phyloP scores from a whole-genome alignment of 2,888 invertebrate species.

The Blastobasis lacticolella region DNA sequence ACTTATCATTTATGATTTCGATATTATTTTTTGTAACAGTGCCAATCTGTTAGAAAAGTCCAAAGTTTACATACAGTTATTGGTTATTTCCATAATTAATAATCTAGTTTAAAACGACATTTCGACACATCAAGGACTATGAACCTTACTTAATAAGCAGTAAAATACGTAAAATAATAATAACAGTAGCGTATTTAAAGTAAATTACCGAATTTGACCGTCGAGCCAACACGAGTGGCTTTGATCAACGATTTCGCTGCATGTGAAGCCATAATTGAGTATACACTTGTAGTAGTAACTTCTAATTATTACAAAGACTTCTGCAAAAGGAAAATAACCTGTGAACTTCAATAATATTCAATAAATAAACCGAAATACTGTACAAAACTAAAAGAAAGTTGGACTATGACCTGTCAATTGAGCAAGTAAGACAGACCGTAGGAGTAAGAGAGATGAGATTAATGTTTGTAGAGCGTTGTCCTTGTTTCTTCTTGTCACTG shows the following conservation, averaged over 20 bases:
- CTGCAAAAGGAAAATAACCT: conserved; percentile 26
- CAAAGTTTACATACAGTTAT: conserved; percentile 13
- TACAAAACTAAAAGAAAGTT: conserved; percentile 35
- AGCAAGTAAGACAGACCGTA: no score
- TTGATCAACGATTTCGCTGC: conserved; percentile 59
- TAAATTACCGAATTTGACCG: conserved; percentile 56
- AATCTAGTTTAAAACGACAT: background rate
- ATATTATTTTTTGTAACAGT: conserved; percentile 6
- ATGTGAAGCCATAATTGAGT: conserved; percentile 56
- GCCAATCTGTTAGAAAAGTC: conserved; percentile 18
- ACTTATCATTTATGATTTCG: no score
- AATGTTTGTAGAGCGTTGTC: no score
- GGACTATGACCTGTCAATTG: conserved; percentile 59
- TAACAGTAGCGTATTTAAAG: conserved; percentile 7
- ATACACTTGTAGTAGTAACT: conserved; percentile 19
- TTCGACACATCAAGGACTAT: no score
- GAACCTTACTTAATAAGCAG: no score
- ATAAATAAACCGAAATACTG: conserved; percentile 22
- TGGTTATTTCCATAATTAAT: background rate
- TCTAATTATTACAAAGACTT: conserved; percentile 21
- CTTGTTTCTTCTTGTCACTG: no score
- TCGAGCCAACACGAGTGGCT: conserved; percentile 47
- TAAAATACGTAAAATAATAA: no score
- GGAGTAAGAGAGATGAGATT: no score
- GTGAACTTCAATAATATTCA: conserved; percentile 3